Conservation (phyloP, 2,113 vertebrate species). For the Tachycineta bicolor region DNA sequence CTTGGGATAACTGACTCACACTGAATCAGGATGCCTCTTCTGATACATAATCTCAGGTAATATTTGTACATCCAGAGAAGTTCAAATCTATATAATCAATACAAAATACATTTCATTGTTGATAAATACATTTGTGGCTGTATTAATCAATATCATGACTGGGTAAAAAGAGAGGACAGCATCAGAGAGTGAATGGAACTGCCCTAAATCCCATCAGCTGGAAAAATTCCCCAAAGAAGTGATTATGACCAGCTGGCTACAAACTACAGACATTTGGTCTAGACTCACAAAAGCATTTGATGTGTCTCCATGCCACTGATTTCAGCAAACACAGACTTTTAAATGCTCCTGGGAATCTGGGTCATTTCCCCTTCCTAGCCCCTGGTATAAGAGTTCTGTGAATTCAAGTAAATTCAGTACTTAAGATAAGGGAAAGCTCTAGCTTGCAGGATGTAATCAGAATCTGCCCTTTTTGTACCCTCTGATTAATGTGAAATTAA, state of each 20-base stretch:
- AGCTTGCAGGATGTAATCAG: not conserved
- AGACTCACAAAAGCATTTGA: conserved; percentile 18
- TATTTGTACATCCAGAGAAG: not conserved
- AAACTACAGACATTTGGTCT: conserved; percentile 48
- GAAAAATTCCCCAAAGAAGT: conserved; percentile 41
- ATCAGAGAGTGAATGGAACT: not conserved
- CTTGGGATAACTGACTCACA: not conserved
- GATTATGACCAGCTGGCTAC: conserved; percentile 44
- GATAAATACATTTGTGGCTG: not conserved
- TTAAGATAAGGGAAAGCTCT: not conserved
- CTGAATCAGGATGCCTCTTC: not conserved
- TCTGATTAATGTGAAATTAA: not conserved
- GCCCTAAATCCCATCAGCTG: conserved; percentile 47
- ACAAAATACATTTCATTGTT: not conserved
- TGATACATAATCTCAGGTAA: not conserved
- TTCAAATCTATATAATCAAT: not conserved
- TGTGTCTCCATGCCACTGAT: not conserved
- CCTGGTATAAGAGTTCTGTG: not conserved
- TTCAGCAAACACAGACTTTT: conserved; percentile 1
- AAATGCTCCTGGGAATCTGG: conserved; percentile 4
- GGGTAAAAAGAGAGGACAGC: not conserved
- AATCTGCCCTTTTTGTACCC: not conserved
- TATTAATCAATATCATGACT: not conserved
- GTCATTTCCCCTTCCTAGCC: not conserved
- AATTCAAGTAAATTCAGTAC: not conserved